Percentiles rank a stretch among this genome's conserved stretches.
Evolutionary conservation across 1,140 invertebrate genomes (phyloP).

Genomic region (Drosophila punjabiensis): DNA sequence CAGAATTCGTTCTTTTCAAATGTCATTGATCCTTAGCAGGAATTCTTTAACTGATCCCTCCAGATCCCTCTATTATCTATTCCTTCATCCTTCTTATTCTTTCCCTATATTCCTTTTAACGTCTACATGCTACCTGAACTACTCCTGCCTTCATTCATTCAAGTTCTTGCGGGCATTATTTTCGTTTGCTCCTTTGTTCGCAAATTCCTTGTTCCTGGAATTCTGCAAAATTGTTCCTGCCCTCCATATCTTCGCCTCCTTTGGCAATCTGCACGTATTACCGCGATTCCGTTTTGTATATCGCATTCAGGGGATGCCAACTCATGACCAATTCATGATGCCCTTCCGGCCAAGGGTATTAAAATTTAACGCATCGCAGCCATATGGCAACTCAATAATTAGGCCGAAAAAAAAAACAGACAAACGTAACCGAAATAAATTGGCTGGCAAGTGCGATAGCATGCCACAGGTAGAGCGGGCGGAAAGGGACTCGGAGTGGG

Average conservation of each 20-base stretch:
- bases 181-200: conserved; percentile 9
- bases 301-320: conserved; percentile 1
- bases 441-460: conserved; percentile 72
- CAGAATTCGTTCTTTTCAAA: neutral
- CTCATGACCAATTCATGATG: conserved; percentile 43
- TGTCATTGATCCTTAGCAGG: conserved; percentile 11
- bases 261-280: conserved; percentile 6
- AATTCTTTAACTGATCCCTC: conserved; percentile 4
- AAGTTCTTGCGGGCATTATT: conserved; percentile 1
- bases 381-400: conserved; percentile 66
- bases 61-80: neutral
- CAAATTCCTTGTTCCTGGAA: conserved; percentile 34
- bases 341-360: conserved; percentile 52
- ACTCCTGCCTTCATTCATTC: conserved; percentile 10
- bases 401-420: conserved; percentile 60
- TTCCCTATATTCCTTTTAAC: conserved; percentile 3
- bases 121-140: neutral
- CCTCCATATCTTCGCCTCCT: conserved; percentile 2
- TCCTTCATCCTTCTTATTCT: neutral
- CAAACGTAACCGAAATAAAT: conserved; percentile 65
- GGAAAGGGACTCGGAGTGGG: conserved; percentile 20
- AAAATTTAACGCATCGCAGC: conserved; percentile 63
- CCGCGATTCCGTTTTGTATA: conserved; percentile 12
- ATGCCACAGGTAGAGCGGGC: conserved; percentile 37
- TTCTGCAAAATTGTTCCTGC: conserved; percentile 8